Base-by-base conservation (phyloP, 2,888 invertebrate species). In the Psylliodes chrysocephalus region DNA sequence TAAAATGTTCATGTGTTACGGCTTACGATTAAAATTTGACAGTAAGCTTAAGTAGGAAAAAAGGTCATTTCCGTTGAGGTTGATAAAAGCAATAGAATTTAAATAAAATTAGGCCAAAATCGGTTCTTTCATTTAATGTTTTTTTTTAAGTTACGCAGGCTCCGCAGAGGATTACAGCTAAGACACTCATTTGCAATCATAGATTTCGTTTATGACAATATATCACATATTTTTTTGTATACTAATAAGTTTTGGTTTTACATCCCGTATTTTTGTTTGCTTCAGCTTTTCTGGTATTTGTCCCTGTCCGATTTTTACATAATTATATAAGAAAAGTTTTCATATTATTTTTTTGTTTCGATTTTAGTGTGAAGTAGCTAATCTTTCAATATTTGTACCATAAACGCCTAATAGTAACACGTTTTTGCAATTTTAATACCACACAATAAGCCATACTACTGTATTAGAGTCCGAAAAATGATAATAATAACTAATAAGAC, bases 351-450 rank as follows among this genome's bases (percentile, higher is more conserved):
- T 66, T 59, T 59, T 70, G 76, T 74, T 68, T 76, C 69, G 69
- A 75, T 75, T 77, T 79, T 81, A 81, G 81, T 81, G 81, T 79
- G 80, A 79, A 75, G 79, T 80, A 81, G 80, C 73, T 80, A 79
- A 79, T 75, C 76, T 75, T 49, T 74, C 75, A 74, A 71, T 73
- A 73, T 69, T 72, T 74, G 72, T 77, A 76, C 73, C 75, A 70
- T 74, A 67, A 75, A 75, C 68, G 75, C 76, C 74, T 74, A 68
- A 72, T 73, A 75, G 73, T 76, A 74, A 77, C 74, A 76, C 74
- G 59, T 59, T 51, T 69, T 64, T 69, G 69, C 73, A 71, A 70
- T 72, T 72, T 70, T 73, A 70, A 63, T 70, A 70, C 68, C 63
- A 65, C 63, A 65, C 67, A 67, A 67, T 46, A 46, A 49, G 55